These are phyloP conservation scores for Laticauda laticaudata DNA, from an alignment of 2,113 vertebrate genomes.

Conservation along the genomic window DNA sequence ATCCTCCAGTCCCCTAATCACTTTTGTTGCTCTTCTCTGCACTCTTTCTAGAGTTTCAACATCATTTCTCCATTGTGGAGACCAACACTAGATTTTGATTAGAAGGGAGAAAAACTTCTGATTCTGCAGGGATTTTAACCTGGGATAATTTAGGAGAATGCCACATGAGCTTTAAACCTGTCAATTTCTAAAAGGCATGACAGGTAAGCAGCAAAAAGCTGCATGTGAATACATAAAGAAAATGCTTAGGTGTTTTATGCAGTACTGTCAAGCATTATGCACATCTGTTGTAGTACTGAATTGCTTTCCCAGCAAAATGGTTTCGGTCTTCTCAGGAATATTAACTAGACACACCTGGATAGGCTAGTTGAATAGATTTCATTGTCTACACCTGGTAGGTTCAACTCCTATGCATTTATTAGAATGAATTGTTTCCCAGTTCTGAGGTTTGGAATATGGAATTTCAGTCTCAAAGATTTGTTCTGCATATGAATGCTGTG, in stretches of 20 bases:
- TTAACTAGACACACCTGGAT: neutral
- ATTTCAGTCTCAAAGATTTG: neutral
- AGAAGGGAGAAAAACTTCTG: neutral
- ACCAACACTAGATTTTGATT: neutral
- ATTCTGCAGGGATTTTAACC: neutral
- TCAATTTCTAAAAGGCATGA: neutral
- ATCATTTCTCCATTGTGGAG: neutral
- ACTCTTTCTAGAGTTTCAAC: neutral
- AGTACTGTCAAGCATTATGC: neutral
- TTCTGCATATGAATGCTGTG: slow-evolving; percentile 43
- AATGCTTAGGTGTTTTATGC: neutral
- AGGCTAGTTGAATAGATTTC: neutral
- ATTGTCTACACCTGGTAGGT: neutral
- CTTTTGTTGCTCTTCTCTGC: too few species aligned
- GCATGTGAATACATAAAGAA: neutral
- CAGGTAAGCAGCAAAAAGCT: neutral
- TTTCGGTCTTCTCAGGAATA: neutral
- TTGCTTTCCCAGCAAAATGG: neutral
- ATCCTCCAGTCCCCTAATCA: too few species aligned
- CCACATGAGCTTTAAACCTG: neutral
- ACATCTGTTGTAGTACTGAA: neutral
- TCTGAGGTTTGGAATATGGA: neutral
- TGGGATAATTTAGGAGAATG: neutral
- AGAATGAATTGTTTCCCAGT: neutral
- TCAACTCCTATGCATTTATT: neutral